Conservation (phyloP, 1,140 invertebrate genomes). For the Drosophila ercepeae region DNA sequence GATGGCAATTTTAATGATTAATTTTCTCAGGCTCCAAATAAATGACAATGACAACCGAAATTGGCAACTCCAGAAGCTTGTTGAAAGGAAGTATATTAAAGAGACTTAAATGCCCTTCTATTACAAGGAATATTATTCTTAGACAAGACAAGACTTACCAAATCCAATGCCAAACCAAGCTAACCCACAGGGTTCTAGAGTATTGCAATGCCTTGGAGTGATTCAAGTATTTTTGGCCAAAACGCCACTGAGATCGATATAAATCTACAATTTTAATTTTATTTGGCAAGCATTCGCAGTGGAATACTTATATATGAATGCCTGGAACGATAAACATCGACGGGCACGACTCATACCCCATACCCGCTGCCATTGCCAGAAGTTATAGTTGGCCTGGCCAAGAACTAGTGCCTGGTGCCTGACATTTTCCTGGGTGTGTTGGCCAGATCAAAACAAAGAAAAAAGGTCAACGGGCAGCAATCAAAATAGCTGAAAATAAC, state of each 20-base stretch:
- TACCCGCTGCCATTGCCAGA: conserved; percentile 45
- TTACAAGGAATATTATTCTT: no score
- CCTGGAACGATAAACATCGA: conserved; percentile 66
- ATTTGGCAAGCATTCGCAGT: conserved; percentile 55
- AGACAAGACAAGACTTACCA: no score
- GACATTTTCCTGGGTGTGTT: conserved; percentile 72
- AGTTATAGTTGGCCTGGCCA: conserved; percentile 52
- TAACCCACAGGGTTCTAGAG: conserved; percentile 3
- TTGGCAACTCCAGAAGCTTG: conserved; percentile 16
- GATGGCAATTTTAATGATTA: conserved; percentile 72
- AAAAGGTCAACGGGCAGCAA: conserved; percentile 79
- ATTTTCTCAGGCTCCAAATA: conserved; percentile 74
- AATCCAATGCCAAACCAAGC: background rate
- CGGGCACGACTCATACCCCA: conserved; percentile 63
- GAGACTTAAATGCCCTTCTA: conserved; percentile 6
- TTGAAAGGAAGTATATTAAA: background rate
- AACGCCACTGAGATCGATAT: conserved; percentile 56
- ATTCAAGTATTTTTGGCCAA: conserved; percentile 41
- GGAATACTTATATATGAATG: conserved; percentile 57
- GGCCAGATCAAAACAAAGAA: conserved; percentile 28
- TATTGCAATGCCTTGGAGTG: conserved; percentile 25
- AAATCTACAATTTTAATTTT: conserved; percentile 79
- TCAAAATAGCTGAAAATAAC: conserved; percentile 78
- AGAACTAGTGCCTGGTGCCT: conserved; percentile 18
- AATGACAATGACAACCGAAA: conserved; percentile 58